Evolutionary conservation across 2,113 vertebrate genomes (phyloP).

Genomic region (Sylvietta virens): DNA sequence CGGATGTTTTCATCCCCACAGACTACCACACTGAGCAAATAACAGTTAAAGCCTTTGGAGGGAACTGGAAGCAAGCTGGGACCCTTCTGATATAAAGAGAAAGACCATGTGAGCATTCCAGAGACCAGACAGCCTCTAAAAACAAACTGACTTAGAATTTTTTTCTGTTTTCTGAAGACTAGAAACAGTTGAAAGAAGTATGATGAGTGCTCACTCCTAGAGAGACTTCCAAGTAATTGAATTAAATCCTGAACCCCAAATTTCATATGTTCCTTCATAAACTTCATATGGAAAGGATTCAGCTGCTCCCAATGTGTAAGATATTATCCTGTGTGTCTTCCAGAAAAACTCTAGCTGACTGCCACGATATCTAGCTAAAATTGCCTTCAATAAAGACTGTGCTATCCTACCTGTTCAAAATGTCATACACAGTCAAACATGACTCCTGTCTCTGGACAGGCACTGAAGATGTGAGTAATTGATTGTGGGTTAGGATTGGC

Average conservation of each 20-base stretch:
- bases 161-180: background rate
- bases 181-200: background rate
- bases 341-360: background rate
- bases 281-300: background rate
- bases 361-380: background rate
- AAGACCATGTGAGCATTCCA: background rate
- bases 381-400: background rate
- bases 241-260: background rate
- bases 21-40: background rate
- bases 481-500: background rate
- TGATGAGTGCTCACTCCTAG: background rate
- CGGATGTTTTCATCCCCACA: background rate
- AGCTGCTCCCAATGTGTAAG: background rate
- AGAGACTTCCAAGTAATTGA: background rate
- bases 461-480: background rate
- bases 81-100: background rate
- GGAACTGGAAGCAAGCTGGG: background rate
- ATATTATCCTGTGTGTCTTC: background rate
- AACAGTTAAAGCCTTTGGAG: background rate
- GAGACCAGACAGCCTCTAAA: background rate
- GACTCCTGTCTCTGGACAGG: background rate
- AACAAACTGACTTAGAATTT: background rate
- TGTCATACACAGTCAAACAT: background rate
- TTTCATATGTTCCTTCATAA: background rate
- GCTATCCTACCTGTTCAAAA: background rate